Evolutionary conservation across 2,888 invertebrate genomes (phyloP).

Genomic region (Xiphydria camelus): DNA sequence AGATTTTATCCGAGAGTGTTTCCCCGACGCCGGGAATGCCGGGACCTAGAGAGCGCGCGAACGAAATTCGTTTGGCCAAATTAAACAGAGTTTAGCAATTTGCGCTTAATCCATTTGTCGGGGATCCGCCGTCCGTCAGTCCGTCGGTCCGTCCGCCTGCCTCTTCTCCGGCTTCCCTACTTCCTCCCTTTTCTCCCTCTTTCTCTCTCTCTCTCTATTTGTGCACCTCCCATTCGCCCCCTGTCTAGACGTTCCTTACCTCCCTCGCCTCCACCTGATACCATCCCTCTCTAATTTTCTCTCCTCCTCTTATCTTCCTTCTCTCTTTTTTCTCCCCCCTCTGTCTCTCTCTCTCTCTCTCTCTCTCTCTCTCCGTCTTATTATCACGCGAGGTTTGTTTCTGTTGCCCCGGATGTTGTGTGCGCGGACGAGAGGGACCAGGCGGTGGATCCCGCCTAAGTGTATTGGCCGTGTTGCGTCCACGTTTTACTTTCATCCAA

Average conservation of each 20-base stretch:
- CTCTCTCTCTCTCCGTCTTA: not conserved
- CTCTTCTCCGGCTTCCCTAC: slow-evolving; percentile 7
- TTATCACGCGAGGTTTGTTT: slow-evolving; percentile 1
- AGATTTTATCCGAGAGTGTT: slow-evolving; percentile 37
- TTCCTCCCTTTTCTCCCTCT: slow-evolving; percentile 5
- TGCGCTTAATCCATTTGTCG: slow-evolving; percentile 52
- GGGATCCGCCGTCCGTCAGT: slow-evolving; percentile 39
- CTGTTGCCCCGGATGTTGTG: not conserved
- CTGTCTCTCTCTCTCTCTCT: not conserved
- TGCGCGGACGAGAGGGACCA: slow-evolving; percentile 8
- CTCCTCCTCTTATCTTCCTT: not conserved
- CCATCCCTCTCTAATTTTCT: not conserved
- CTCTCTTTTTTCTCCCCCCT: not conserved
- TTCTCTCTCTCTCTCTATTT: slow-evolving; percentile 1
- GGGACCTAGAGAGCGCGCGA: slow-evolving; percentile 30
- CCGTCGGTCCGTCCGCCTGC: slow-evolving; percentile 13
- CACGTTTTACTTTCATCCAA: slow-evolving; percentile 48
- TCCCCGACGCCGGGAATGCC: slow-evolving; percentile 5
- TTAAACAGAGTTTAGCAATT: slow-evolving; percentile 54
- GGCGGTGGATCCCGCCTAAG: slow-evolving; percentile 31
- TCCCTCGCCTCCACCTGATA: not conserved
- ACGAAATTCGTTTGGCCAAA: slow-evolving; percentile 53
- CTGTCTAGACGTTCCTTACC: not conserved
- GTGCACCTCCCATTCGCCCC: not conserved
- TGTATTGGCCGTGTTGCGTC: slow-evolving; percentile 46